Evolutionary conservation across 2,113 vertebrate species (phyloP).

Genomic region (Oncorhynchus keta): DNA sequence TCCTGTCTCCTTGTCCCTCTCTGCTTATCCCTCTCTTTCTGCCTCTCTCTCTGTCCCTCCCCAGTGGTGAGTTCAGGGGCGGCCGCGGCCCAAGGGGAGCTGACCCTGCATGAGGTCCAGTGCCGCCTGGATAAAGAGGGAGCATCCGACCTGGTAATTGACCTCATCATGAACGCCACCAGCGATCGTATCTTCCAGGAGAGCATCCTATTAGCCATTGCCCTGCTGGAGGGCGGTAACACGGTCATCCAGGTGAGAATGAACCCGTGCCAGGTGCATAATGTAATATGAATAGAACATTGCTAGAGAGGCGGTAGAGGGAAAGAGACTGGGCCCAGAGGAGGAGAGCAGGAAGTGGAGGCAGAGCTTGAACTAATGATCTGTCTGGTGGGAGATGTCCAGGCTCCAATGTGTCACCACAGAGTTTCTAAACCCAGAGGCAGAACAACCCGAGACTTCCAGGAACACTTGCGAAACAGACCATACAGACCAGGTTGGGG

Average conservation of each 20-base stretch:
- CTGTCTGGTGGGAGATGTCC: slow-evolving; percentile 49
- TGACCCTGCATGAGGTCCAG: slow-evolving; percentile 93
- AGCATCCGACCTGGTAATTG: slow-evolving; percentile 95
- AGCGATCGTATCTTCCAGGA: slow-evolving; percentile 97
- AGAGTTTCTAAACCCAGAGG: too few relatives aligned
- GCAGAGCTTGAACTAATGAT: slow-evolving; percentile 21
- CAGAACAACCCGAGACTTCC: too few relatives aligned
- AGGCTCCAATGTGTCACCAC: slow-evolving; percentile 40
- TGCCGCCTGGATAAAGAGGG: slow-evolving; percentile 97
- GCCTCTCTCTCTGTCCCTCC: not conserved
- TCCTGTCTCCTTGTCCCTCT: not conserved
- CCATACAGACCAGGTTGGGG: too few relatives aligned
- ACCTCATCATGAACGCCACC: slow-evolving; percentile 97
- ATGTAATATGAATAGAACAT: not conserved
- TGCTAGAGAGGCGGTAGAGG: too few relatives aligned
- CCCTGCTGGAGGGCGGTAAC: slow-evolving; percentile 94
- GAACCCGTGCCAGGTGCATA: not conserved
- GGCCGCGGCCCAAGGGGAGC: slow-evolving; percentile 81
- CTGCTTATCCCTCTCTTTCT: not conserved
- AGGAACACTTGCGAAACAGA: too few relatives aligned
- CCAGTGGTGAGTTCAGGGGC: slow-evolving; percentile 72
- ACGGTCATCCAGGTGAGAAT: slow-evolving; percentile 94
- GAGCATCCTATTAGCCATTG: slow-evolving; percentile 95
- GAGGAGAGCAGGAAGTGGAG: slow-evolving; percentile 30
- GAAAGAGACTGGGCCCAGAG: not conserved